phyloP scores from a whole-genome alignment of 2,797 vertebrate genomes.

The Lepus townsendii region DNA sequence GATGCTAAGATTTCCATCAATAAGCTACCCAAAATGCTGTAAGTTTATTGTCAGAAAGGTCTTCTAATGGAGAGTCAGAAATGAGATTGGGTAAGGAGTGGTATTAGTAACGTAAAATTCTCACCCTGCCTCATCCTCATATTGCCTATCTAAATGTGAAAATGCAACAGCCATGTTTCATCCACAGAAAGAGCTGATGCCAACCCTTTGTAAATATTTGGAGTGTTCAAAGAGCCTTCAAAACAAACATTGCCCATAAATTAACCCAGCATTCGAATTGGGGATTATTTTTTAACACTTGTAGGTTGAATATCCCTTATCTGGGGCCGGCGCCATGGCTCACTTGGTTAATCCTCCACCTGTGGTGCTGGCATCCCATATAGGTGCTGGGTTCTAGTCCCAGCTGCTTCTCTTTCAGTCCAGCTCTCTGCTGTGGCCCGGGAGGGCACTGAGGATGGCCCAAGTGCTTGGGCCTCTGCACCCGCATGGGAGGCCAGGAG shows the following conservation, averaged over 20 bases:
- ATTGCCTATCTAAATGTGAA: not conserved
- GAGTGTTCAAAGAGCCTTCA: not conserved
- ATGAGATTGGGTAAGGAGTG: not conserved
- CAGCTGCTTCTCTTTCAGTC: too few relatives aligned
- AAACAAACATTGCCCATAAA: not conserved
- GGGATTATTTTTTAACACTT: not conserved
- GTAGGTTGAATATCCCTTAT: not conserved
- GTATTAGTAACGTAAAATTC: not conserved
- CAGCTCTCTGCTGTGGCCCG: too few relatives aligned
- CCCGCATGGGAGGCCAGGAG: too few relatives aligned
- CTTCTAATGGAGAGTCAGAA: not conserved
- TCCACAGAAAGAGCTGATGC: not conserved
- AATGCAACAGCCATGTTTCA: not conserved
- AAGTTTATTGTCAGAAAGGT: not conserved
- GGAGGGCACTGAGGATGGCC: too few relatives aligned
- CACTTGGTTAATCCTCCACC: too few relatives aligned
- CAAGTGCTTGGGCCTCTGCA: too few relatives aligned
- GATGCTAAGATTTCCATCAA: not conserved
- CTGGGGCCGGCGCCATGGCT: not conserved
- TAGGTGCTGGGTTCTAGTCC: too few relatives aligned
- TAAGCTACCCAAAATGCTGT: not conserved
- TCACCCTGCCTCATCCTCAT: not conserved
- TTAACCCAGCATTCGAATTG: not conserved
- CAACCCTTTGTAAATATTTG: not conserved
- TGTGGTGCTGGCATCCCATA: too few relatives aligned